Percentiles rank a stretch among this genome's conserved stretches.
Evolutionary conservation across 2,888 invertebrate genomes (phyloP).

Genomic region (Tipula vernalis): DNA sequence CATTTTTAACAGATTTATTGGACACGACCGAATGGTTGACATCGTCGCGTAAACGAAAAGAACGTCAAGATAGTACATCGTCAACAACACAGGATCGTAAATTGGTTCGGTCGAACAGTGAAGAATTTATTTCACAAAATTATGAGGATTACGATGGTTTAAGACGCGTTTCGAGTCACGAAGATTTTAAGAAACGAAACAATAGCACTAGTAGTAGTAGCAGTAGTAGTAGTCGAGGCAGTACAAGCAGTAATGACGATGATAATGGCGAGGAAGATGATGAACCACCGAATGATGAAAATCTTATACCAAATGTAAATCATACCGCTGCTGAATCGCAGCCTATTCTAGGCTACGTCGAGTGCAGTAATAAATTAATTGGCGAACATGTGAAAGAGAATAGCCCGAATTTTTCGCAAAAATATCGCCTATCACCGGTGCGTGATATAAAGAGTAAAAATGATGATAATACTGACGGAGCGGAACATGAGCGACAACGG

Average conservation of each 20-base stretch:
- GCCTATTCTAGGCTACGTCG: constrained; percentile 16
- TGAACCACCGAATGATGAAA: constrained; percentile 13
- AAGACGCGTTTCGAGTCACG: constrained; percentile 49
- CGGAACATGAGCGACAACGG: constrained; percentile 49
- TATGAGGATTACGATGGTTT: constrained; percentile 28
- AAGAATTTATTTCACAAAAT: constrained; percentile 38
- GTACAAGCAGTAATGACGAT: constrained; percentile 12
- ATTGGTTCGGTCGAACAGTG: constrained; percentile 47
- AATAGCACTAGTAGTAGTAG: constrained; percentile 11
- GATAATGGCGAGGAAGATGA: constrained; percentile 14
- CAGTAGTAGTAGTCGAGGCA: constrained; percentile 10
- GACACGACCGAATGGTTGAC: constrained; percentile 36
- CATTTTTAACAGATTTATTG: constrained; percentile 31
- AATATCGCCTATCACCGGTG: constrained; percentile 30
- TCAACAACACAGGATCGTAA: constrained; percentile 46
- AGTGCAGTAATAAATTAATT: constrained; percentile 32
- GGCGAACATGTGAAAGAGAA: constrained; percentile 8
- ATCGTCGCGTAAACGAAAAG: constrained; percentile 45
- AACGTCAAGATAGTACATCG: constrained; percentile 46
- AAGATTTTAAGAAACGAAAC: constrained; percentile 40
- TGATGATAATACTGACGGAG: constrained; percentile 36
- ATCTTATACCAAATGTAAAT: neutral
- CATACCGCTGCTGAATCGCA: neutral
- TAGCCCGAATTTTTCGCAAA: constrained; percentile 16
- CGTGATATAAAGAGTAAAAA: constrained; percentile 18